These are phyloP conservation scores for Hyppa rectilinea DNA, from an alignment of 2,888 invertebrate species.

Conservation along the genomic window DNA sequence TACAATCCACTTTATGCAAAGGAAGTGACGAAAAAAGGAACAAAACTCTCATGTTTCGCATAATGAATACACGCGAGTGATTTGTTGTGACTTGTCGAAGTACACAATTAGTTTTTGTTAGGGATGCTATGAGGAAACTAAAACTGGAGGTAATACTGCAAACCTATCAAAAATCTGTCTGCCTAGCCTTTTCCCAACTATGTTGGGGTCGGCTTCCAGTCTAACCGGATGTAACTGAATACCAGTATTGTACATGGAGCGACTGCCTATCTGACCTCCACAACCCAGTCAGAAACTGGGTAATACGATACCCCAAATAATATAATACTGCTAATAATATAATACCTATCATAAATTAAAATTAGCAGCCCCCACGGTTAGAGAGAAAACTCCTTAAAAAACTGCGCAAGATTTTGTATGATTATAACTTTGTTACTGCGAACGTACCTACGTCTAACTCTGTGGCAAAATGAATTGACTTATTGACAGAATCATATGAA, in stretches of 20 bases:
- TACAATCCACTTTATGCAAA: slow-evolving; percentile 83
- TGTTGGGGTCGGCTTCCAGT: too few relatives aligned
- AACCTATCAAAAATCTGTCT: slow-evolving; percentile 75
- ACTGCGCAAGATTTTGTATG: slow-evolving; percentile 68
- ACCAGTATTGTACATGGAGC: too few relatives aligned
- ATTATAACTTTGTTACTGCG: slow-evolving; percentile 67
- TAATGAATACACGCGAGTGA: slow-evolving; percentile 73
- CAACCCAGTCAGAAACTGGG: too few relatives aligned
- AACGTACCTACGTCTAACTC: slow-evolving; percentile 34
- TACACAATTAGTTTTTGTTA: slow-evolving; percentile 56
- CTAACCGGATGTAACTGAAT: too few relatives aligned
- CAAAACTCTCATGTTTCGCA: slow-evolving; percentile 67
- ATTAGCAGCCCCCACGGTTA: slow-evolving; percentile 67
- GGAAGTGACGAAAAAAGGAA: slow-evolving; percentile 79
- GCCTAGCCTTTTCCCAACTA: too few relatives aligned
- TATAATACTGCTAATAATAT: too few relatives aligned
- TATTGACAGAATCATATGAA: slow-evolving; percentile 50
- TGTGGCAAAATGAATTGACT: slow-evolving; percentile 52
- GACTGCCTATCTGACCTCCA: too few relatives aligned
- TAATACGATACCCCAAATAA: too few relatives aligned
- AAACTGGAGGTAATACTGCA: slow-evolving; percentile 55
- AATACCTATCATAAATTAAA: slow-evolving; percentile 76
- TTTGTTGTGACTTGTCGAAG: slow-evolving; percentile 60
- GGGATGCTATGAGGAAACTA: slow-evolving; percentile 31
- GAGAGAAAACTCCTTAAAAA: slow-evolving; percentile 73